These are phyloP conservation scores for Gastrophryne carolinensis DNA, from an alignment of 2,797 vertebrate genomes.

Conservation along the genomic window DNA sequence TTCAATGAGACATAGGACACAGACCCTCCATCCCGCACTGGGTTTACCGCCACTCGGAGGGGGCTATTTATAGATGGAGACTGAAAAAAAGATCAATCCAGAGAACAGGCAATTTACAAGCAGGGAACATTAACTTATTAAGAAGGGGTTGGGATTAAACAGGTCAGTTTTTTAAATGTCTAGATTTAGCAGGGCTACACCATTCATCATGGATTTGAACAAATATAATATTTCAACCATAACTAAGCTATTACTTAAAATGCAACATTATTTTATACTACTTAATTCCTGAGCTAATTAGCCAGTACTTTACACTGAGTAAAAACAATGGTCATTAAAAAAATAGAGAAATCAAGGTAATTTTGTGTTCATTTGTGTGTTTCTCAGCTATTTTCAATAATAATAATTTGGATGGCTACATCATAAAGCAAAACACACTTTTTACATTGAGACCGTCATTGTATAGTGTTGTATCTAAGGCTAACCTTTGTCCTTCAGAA, in stretches of 20 bases:
- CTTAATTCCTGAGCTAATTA: slow-evolving; percentile 17
- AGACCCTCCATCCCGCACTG: too few relatives aligned
- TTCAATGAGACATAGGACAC: too few relatives aligned
- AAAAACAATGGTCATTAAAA: slow-evolving; percentile 25
- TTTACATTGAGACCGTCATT: slow-evolving; percentile 41
- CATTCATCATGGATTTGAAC: slow-evolving; percentile 24
- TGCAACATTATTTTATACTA: slow-evolving; percentile 24
- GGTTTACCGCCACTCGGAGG: too few relatives aligned
- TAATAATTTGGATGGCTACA: slow-evolving; percentile 12
- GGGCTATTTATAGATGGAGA: too few relatives aligned
- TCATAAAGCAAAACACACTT: slow-evolving; percentile 40
- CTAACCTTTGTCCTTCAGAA: slow-evolving; percentile 57
- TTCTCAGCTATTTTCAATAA: slow-evolving; percentile 14
- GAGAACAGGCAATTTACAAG: too few relatives aligned
- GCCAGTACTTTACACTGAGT: neutral
- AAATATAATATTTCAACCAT: slow-evolving; percentile 27
- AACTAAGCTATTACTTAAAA: slow-evolving; percentile 21
- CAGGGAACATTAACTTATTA: too few relatives aligned
- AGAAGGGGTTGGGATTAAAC: too few relatives aligned
- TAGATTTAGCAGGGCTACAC: slow-evolving; percentile 23
- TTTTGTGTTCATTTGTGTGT: neutral
- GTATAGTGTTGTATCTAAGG: slow-evolving; percentile 29
- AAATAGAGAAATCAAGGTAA: slow-evolving; percentile 23
- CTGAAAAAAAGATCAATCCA: too few relatives aligned
- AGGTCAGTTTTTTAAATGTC: neutral